These are phyloP conservation scores for Aphelenchoides fujianensis DNA, from an alignment of 1,140 invertebrate species.

Conservation along the genomic window DNA sequence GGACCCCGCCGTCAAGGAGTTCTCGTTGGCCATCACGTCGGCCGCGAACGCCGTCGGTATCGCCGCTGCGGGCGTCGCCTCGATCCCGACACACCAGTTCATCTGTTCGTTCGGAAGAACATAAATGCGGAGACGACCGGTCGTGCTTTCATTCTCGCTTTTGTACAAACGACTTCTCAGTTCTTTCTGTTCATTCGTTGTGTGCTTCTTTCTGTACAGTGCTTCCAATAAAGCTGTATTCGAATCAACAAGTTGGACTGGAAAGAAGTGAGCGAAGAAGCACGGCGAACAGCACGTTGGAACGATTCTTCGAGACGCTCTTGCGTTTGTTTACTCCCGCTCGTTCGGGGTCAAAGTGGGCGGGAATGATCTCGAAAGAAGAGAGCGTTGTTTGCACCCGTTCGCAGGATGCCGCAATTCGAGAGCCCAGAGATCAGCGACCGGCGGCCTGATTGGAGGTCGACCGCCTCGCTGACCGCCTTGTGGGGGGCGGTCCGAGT, in stretches of 20 bases:
- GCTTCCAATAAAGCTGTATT: not conserved
- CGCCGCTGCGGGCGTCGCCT: conserved; percentile 25
- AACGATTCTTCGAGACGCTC: no score
- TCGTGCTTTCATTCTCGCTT: not conserved
- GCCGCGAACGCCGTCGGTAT: conserved; percentile 28
- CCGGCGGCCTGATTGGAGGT: no score
- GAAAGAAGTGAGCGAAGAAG: not conserved
- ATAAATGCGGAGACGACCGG: not conserved
- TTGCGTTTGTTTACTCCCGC: no score
- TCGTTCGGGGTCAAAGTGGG: no score
- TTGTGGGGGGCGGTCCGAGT: not conserved
- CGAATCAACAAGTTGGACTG: not conserved
- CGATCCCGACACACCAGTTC: conserved; percentile 37
- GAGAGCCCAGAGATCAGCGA: no score
- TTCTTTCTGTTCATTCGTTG: not conserved
- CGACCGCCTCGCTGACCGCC: no score
- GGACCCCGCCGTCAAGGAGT: conserved; percentile 31
- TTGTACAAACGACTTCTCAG: not conserved
- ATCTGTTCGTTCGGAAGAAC: conserved; percentile 28
- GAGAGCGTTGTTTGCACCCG: no score
- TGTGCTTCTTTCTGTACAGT: not conserved
- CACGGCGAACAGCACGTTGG: not conserved
- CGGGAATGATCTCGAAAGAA: no score
- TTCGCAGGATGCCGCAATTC: no score
- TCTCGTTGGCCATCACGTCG: conserved; percentile 27